A percentile compares a stretch with the other conserved stretches of the same genome.
Conservation (phyloP, 2,797 vertebrate genomes). For the Sibirionetta formosa region DNA sequence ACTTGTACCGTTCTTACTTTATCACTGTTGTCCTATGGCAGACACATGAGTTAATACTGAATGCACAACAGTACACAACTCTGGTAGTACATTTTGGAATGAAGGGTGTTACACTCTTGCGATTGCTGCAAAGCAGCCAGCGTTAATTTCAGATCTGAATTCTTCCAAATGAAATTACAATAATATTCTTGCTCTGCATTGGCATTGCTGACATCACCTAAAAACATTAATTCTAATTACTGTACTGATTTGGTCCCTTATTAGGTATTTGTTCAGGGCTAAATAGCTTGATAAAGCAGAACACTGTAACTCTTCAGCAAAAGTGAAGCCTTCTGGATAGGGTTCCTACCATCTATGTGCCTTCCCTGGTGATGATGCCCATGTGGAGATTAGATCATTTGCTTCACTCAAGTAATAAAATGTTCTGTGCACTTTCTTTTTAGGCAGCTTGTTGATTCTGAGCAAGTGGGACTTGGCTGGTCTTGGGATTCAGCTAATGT, state of each 20-base stretch:
- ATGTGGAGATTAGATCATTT: conserved; percentile 4
- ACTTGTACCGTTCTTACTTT: background rate
- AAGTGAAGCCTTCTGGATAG: conserved; percentile 18
- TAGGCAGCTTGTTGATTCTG: conserved; percentile 12
- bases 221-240: conserved; percentile 18
- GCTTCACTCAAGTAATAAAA: background rate
- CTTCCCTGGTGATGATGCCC: background rate
- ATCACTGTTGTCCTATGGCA: background rate
- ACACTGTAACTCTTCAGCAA: conserved; percentile 12
- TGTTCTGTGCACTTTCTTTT: conserved; percentile 1
- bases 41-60: too few species aligned
- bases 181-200: background rate
- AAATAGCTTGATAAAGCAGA: conserved; percentile 23
- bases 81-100: background rate
- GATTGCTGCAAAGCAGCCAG: background rate
- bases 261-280: conserved; percentile 44
- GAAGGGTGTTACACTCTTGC: background rate
- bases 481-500: conserved; percentile 44
- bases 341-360: background rate
- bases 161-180: background rate
- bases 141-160: background rate
- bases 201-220: background rate
- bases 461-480: conserved; percentile 19
- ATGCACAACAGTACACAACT: too few species aligned
- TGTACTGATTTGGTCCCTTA: conserved; percentile 29